Evolutionary conservation across 2,113 vertebrate genomes (phyloP), one percentile per base, ranked within the genome.

Genomic region (Mastomys natalensis): DNA sequence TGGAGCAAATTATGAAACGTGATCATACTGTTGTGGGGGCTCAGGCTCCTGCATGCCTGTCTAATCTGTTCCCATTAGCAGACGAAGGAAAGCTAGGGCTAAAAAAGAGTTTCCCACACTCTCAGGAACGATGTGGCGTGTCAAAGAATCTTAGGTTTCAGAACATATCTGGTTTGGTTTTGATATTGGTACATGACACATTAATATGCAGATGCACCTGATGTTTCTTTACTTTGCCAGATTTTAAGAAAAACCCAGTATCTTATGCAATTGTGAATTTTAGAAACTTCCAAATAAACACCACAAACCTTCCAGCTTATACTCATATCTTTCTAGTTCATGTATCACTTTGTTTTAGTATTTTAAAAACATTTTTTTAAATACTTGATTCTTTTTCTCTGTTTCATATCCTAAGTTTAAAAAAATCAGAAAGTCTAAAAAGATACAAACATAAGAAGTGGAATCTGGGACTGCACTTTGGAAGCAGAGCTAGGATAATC

Each of bases 221-320:
- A 97, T 98, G 98, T 98, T 98, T 97, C 95, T 98, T 95, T 98
- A 98, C 97, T 98, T 99, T 98, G 98, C 98, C 98, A 98, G 97
- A 97, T 98, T 97, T 98, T 97, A 98, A 96, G 98, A 98, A 86
- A 88, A 93, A 94, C 95, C 96, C 66, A 94, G 91, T 84, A 98
- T 98, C 98, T 96, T 98, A 97, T 97, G 98, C 99, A 99, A 98
- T 98, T 98, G 98, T 99, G 98, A 45, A 64, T 64, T 85, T 85
- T 85, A 64, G 58, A 64, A 45, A 45, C 40, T 45, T 64, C 15
- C 26, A 64, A 62, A 85, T 85, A 31, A 85, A 64, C 40, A 45
- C 58, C 58, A 64, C 58, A 85, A 45, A 45, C 9, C 58, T 64
- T 85, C 58, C 8, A 64, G 82, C 8, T 85, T 85, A 45, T 85